Conservation (phyloP, 37 sponge, comb jelly and placozoan species). For the Amphimedon queenslandica region DNA sequence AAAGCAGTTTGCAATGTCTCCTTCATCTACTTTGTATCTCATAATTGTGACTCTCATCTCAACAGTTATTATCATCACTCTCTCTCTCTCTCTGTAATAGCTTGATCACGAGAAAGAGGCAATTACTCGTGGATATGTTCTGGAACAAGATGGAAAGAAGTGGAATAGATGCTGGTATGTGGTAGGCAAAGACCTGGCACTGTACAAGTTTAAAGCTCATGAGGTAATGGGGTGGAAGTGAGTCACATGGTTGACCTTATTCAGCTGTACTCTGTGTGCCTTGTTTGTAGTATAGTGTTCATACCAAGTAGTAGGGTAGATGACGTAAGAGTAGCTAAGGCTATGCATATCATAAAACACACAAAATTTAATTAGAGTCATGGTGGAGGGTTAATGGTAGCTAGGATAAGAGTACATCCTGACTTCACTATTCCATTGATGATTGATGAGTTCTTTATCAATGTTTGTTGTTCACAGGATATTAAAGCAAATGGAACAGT, state of each 20-base stretch:
- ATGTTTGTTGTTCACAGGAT: conserved; percentile 35
- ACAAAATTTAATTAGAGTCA: too few species aligned
- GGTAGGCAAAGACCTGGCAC: conserved; percentile 62
- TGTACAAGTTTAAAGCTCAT: conserved; percentile 89
- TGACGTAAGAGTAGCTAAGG: too few species aligned
- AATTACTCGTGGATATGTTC: conserved; percentile 50
- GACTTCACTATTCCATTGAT: conserved; percentile 1
- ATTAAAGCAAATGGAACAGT: conserved; percentile 51
- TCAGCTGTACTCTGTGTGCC: too few species aligned
- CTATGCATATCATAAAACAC: too few species aligned
- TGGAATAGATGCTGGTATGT: conserved; percentile 69
- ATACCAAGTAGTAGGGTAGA: too few species aligned
- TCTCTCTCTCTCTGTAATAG: background rate
- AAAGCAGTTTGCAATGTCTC: background rate
- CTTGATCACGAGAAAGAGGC: conserved; percentile 37
- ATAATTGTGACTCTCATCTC: background rate
- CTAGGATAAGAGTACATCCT: too few species aligned
- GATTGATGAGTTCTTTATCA: too few species aligned
- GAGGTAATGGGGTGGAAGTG: too few species aligned
- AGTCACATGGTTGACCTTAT: too few species aligned
- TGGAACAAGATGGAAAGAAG: conserved; percentile 43
- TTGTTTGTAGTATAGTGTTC: too few species aligned
- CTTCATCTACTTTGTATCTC: background rate
- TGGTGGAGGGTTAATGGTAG: too few species aligned
- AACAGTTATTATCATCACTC: background rate